Evolutionary conservation across 2,888 invertebrate species (phyloP).

Genomic region (Xiphydria camelus): DNA sequence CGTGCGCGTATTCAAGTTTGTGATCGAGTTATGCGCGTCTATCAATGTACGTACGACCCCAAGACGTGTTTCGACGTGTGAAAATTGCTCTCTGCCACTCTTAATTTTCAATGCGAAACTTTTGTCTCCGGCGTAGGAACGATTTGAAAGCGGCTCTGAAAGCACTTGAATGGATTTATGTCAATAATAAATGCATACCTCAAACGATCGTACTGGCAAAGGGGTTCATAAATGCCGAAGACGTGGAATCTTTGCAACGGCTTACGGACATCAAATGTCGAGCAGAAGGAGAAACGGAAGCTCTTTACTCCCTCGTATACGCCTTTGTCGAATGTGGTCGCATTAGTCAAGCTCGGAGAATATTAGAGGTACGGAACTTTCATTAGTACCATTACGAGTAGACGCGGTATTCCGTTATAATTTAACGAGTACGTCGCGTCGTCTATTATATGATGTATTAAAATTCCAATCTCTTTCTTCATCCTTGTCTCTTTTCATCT

Average conservation of each 20-base stretch:
- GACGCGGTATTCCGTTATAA: no score
- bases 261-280: constrained; percentile 79
- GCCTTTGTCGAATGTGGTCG: constrained; percentile 83
- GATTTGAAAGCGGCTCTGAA: constrained; percentile 71
- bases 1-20: no score
- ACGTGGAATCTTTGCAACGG: constrained; percentile 78
- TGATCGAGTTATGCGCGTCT: constrained; percentile 5
- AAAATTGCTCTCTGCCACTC: constrained; percentile 1
- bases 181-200: constrained; percentile 71
- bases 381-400: constrained; percentile 15
- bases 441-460: no score
- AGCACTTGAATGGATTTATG: constrained; percentile 71
- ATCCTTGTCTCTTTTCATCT: not conserved
- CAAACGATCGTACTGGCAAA: constrained; percentile 77
- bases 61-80: no score
- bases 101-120: constrained; percentile 2
- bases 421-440: no score
- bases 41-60: no score
- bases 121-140: constrained; percentile 57
- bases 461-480: no score
- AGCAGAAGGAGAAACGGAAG: constrained; percentile 81
- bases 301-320: constrained; percentile 80
- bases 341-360: constrained; percentile 77
- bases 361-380: constrained; percentile 65
- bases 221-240: constrained; percentile 72